These are phyloP conservation scores for Phallusia fumigata DNA, from an alignment of 23 tunicate genomes.

Conservation along the genomic window DNA sequence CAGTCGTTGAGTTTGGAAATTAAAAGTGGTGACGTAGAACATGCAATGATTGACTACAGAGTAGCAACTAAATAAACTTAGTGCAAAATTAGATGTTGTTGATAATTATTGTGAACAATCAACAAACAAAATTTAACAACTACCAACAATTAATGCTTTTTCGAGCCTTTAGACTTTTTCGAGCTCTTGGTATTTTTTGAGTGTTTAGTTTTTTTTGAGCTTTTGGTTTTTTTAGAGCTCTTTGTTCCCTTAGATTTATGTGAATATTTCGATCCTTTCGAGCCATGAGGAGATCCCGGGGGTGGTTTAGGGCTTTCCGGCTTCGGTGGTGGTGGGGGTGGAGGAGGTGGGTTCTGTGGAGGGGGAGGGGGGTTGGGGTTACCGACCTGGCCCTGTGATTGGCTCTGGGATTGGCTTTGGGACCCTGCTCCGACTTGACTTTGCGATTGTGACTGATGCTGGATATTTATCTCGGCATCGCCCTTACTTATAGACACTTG, in stretches of 20 bases:
- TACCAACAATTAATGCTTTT: conserved; percentile 20
- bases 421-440: neutral
- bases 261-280: conserved; percentile 5
- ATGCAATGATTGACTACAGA: too few relatives aligned
- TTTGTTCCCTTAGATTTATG: conserved; percentile 10
- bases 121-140: too few relatives aligned
- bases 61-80: neutral
- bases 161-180: neutral
- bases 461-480: neutral
- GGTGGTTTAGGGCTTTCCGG: conserved; percentile 23
- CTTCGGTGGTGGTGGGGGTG: conserved; percentile 13
- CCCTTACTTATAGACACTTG: conserved; percentile 14
- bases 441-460: conserved; percentile 27
- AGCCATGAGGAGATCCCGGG: conserved; percentile 12
- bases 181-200: conserved; percentile 7
- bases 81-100: neutral
- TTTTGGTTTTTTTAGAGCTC: conserved; percentile 12
- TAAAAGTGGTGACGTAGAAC: too few relatives aligned
- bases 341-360: conserved; percentile 34
- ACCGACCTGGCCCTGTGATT: conserved; percentile 17
- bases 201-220: conserved; percentile 18
- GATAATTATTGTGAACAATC: neutral
- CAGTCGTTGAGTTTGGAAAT: too few relatives aligned
- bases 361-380: neutral
- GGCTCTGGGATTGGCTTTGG: conserved; percentile 25